A percentile compares a stretch with the other conserved stretches of the same genome.
Conservation (phyloP, 2,888 invertebrate species). For the Hipparchia semele region DNA sequence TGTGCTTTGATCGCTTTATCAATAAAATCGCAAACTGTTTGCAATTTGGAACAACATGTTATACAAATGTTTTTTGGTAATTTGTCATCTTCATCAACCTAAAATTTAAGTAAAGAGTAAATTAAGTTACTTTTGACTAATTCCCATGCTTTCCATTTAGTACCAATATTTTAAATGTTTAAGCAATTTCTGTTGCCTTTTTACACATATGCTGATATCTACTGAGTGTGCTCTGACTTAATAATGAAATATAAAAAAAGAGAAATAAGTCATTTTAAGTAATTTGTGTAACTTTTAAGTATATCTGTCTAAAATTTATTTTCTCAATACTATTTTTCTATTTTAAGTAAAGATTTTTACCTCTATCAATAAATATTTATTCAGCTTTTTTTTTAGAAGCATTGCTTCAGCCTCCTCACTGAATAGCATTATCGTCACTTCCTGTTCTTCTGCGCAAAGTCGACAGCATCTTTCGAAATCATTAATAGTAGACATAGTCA, state of each 20-base stretch:
- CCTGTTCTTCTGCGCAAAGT: constrained; percentile 85
- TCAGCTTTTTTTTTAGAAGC: constrained; percentile 86
- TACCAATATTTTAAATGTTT: no score
- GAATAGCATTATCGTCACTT: constrained; percentile 85
- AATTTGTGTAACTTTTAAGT: no score
- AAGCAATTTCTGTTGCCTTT: no score
- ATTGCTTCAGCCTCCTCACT: constrained; percentile 86
- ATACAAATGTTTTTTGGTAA: constrained; percentile 87
- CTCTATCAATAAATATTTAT: constrained; percentile 86
- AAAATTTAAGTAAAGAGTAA: not conserved
- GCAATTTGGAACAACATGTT: constrained; percentile 85
- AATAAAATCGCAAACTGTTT: constrained; percentile 86
- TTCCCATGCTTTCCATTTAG: no score
- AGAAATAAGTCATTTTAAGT: no score
- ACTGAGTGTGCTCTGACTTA: no score
- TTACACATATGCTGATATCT: no score
- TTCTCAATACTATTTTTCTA: not conserved
- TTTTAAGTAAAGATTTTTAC: constrained; percentile 56
- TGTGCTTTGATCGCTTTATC: constrained; percentile 86
- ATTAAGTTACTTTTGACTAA: no score
- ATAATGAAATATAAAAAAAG: no score
- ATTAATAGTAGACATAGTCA: constrained; percentile 35
- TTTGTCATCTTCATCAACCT: constrained; percentile 86
- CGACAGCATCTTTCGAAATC: constrained; percentile 82
- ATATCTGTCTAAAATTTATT: not conserved